phyloP scores from a whole-genome alignment of 2,113 vertebrate genomes.

The Chloebia gouldiae region DNA sequence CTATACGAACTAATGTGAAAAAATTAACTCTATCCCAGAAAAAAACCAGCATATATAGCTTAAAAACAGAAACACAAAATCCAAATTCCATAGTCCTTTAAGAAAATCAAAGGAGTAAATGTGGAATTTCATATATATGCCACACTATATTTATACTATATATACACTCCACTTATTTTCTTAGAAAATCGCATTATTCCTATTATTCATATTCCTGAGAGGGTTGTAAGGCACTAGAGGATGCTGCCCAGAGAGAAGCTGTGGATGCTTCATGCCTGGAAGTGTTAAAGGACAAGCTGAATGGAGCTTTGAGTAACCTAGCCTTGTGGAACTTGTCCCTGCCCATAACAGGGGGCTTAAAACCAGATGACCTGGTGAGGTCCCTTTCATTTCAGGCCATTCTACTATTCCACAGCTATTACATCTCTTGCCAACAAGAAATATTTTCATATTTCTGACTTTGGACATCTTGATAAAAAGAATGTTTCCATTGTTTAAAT shows the following conservation, averaged over 20 bases:
- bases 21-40: background rate
- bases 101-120: background rate
- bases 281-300: background rate
- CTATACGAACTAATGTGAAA: background rate
- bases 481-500: background rate
- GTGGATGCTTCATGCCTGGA: background rate
- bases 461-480: background rate
- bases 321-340: background rate
- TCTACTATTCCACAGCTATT: background rate
- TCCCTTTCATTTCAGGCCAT: background rate
- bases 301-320: background rate
- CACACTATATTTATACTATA: background rate
- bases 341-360: background rate
- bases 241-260: background rate
- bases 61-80: background rate
- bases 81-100: background rate
- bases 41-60: background rate
- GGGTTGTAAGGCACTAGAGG: background rate
- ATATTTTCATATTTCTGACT: background rate
- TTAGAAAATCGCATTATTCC: background rate
- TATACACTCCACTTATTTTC: background rate
- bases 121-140: background rate
- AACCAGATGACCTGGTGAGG: background rate
- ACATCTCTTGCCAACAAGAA: background rate
- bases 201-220: background rate